phyloP scores from a whole-genome alignment of 2,113 vertebrate species.

The Camelus dromedarius region DNA sequence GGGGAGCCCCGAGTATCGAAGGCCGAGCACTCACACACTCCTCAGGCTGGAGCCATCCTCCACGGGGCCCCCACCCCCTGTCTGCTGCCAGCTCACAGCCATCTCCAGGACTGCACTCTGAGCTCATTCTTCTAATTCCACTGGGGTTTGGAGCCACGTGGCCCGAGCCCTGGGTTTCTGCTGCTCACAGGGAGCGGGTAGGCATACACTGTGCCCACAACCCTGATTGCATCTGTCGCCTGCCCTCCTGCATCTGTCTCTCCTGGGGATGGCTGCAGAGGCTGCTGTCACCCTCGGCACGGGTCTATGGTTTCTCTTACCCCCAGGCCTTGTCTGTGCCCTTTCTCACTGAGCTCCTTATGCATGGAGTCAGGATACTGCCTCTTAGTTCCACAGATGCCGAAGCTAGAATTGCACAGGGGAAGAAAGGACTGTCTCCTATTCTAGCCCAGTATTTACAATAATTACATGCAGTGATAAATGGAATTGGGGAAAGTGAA shows the following conservation, averaged over 20 bases:
- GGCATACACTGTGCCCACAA: background rate
- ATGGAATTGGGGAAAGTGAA: constrained; percentile 66
- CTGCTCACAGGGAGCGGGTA: background rate
- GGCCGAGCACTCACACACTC: background rate
- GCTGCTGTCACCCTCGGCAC: background rate
- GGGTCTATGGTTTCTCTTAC: background rate
- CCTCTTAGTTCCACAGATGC: background rate
- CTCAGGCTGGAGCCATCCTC: background rate
- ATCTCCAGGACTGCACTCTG: background rate
- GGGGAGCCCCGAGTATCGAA: background rate
- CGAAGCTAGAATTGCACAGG: background rate
- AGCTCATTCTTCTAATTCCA: background rate
- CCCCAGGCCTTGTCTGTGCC: background rate
- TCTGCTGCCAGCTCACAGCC: background rate
- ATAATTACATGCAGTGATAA: constrained; percentile 62
- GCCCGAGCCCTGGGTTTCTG: background rate
- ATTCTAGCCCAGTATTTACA: constrained; percentile 66
- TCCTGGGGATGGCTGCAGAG: background rate
- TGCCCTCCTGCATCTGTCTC: background rate
- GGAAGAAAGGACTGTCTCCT: constrained; percentile 11
- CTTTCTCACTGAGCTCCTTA: constrained; percentile 16
- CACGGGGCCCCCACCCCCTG: rapidly evolving
- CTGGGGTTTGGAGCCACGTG: background rate
- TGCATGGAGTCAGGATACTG: background rate
- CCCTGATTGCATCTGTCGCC: background rate